phyloP scores from a whole-genome alignment of 2,797 vertebrate genomes.

The Ptychadena robeensis region DNA sequence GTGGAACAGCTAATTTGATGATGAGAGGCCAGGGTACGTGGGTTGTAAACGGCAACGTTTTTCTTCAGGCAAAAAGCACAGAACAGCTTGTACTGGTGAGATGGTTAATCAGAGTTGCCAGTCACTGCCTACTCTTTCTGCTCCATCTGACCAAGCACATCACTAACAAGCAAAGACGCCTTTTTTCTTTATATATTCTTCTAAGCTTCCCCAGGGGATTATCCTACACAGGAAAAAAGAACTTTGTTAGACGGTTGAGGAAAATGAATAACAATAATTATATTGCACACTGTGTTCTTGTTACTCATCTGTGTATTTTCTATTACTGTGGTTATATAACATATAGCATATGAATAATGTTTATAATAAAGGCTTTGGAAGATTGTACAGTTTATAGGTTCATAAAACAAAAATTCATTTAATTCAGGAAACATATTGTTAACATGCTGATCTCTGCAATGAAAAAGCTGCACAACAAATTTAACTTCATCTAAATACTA shows the following conservation, averaged over 20 bases:
- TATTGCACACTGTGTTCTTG: neutral
- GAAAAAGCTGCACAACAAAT: no score
- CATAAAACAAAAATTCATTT: neutral
- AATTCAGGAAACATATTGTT: no score
- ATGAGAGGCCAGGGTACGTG: conserved; percentile 38
- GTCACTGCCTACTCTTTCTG: conserved; percentile 52
- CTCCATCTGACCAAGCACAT: conserved; percentile 48
- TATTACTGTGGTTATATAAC: neutral
- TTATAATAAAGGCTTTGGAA: neutral
- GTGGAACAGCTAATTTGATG: conserved; percentile 25
- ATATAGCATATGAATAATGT: neutral
- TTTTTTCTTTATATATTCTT: conserved; percentile 5
- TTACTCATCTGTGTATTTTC: neutral
- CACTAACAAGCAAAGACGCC: conserved; percentile 3
- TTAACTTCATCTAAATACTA: no score
- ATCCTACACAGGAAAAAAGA: neutral
- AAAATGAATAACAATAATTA: conserved; percentile 2
- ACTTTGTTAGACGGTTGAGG: neutral
- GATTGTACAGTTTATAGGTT: neutral
- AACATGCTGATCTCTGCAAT: no score
- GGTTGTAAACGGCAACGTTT: conserved; percentile 46
- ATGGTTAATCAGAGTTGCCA: conserved; percentile 55
- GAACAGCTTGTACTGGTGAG: conserved; percentile 48
- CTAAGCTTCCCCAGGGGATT: neutral
- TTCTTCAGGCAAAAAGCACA: conserved; percentile 33